These are phyloP conservation scores for Sialia sialis DNA, from an alignment of 2,113 vertebrate species.

Conservation along the genomic window DNA sequence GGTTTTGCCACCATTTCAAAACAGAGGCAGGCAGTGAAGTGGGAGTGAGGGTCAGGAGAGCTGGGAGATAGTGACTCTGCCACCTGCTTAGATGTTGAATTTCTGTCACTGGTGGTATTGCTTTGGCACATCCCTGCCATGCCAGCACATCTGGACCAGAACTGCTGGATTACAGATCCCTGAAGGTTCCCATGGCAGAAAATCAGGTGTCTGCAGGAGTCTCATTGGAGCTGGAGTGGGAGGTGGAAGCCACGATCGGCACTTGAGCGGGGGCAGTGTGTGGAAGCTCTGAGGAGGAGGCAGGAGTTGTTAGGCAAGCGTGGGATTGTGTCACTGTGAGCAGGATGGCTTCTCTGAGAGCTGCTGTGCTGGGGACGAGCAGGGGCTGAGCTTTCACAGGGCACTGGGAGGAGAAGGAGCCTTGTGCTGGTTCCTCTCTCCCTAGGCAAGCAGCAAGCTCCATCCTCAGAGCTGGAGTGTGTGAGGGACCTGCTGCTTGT, in stretches of 20 bases:
- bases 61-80: background rate
- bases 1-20: background rate
- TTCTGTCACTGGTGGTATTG: background rate
- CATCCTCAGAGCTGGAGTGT: background rate
- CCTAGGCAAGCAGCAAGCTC: background rate
- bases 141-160: background rate
- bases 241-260: background rate
- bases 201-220: background rate
- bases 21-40: background rate
- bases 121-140: background rate
- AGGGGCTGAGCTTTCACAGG: background rate
- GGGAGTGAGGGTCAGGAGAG: background rate
- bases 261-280: background rate
- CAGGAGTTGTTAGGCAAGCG: background rate
- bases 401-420: background rate
- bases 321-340: background rate
- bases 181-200: rapidly evolving
- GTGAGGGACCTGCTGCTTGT: background rate
- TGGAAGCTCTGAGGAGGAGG: slow-evolving; percentile 25
- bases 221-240: background rate
- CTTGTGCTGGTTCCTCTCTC: background rate
- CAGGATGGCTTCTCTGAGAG: background rate
- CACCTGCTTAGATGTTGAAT: background rate
- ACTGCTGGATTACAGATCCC: background rate
- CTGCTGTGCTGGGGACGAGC: background rate